Evolutionary conservation across 2,113 vertebrate species (phyloP).

Genomic region (Mesoclemmys tuberculata): DNA sequence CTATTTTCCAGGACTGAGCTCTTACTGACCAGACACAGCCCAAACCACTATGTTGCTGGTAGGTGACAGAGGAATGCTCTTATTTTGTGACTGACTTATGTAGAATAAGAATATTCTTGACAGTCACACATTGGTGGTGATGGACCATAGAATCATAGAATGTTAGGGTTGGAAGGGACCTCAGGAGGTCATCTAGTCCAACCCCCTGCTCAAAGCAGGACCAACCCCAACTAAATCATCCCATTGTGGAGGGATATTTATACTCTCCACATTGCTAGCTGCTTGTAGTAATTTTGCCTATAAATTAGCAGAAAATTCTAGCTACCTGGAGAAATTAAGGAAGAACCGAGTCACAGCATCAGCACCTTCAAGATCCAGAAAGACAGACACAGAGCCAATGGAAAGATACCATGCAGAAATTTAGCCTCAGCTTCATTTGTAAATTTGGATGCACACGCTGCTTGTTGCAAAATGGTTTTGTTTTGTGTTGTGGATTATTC

Average conservation of each 20-base stretch:
- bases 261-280: not conserved
- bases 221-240: no score
- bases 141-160: no score
- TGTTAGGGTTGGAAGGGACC: no score
- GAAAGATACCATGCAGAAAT: not conserved
- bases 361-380: not conserved
- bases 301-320: not conserved
- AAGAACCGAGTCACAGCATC: not conserved
- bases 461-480: not conserved
- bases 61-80: accelerated
- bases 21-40: not conserved
- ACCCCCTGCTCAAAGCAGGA: no score
- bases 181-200: no score
- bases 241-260: not conserved
- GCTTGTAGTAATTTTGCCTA: not conserved
- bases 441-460: not conserved
- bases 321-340: not conserved
- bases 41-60: not conserved
- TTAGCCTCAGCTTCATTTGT: not conserved
- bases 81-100: not conserved
- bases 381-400: not conserved
- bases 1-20: not conserved
- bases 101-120: not conserved
- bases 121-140: not conserved
- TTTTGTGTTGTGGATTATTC: not conserved